Evolutionary conservation across 2,113 vertebrate genomes (phyloP), one percentile per base, ranked within the genome.

Genomic region (Potamarius usumacintae): DNA sequence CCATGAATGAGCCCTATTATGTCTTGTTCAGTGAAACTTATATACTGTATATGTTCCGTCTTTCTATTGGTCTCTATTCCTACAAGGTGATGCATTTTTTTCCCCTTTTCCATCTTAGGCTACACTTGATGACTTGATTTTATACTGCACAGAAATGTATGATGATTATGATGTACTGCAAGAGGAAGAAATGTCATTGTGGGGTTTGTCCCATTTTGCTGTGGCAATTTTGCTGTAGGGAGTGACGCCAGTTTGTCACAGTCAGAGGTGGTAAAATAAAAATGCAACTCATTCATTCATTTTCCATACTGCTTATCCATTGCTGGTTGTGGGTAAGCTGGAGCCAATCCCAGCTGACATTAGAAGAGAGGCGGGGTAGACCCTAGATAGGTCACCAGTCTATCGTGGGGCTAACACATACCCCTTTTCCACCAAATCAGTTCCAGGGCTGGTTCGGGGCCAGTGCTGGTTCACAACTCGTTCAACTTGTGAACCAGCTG

Each of bases 61-160:
- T 79, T 50, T 65, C 17, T 48, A 3, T 86, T 60, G 25, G 22
- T 58, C 55, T 74, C 20, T 18, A 1, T 57, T 62, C 55, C 34
- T 77, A 60, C 48, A 78, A 63, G 10, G 42, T 80, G 30, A 30
- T 67, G n/a, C 17, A 25, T 58, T 65, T 60, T 60, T 65, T 25
- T 52, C 52, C 14, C 25, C 22, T 17, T 76, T 58, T 42, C 79
- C 9, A 82, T 60, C 48, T 58, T 60, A 22, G 74, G 67, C 78
- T 87, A 80, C 62, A 52, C 42, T 60, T n/a, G 17, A 42, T 62
- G 12, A 63, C 53, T 53, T 80, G 57, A 62, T 90, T 80, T 80
- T 84, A 83, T 86, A 83, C 60, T 71, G 22, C 62, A 63, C 72
- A 57, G 30, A 30, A 65, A 83, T 6, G 22, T 18, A 57, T 82